Conservation (phyloP, 1,140 invertebrate genomes). For the Brachionus koreanus region DNA sequence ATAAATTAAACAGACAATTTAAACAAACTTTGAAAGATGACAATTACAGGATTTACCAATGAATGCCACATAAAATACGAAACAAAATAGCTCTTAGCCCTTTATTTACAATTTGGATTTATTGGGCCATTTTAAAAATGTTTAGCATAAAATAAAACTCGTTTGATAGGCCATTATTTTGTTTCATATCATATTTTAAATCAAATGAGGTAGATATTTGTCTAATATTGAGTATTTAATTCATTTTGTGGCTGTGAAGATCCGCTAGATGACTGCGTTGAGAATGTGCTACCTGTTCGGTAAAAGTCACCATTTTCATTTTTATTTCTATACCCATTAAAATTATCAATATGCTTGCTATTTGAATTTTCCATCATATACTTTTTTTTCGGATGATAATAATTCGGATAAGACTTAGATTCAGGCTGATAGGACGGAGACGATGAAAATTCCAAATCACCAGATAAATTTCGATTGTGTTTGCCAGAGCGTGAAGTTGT, state of each 20-base stretch:
- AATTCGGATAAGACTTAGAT: constrained; percentile 7
- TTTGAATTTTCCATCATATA: constrained; percentile 39
- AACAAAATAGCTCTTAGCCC: background rate
- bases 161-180: background rate
- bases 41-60: background rate
- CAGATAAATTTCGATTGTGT: constrained; percentile 15
- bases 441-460: background rate
- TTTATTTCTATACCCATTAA: background rate
- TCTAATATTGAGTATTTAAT: background rate
- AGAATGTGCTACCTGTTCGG: background rate
- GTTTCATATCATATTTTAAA: background rate
- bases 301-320: background rate
- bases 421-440: background rate
- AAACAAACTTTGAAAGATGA: background rate
- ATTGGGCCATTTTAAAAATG: background rate
- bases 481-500: background rate
- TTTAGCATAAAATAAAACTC: background rate
- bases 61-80: background rate
- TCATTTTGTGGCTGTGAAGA: background rate
- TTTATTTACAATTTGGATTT: background rate
- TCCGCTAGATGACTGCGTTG: background rate
- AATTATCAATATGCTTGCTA: background rate
- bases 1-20: background rate
- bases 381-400: constrained; percentile 44
- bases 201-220: background rate